Evolutionary conservation across 2,797 vertebrate species (phyloP), one percentile per base, ranked within the genome.

Genomic region (Sebastiscus albofasciatus): DNA sequence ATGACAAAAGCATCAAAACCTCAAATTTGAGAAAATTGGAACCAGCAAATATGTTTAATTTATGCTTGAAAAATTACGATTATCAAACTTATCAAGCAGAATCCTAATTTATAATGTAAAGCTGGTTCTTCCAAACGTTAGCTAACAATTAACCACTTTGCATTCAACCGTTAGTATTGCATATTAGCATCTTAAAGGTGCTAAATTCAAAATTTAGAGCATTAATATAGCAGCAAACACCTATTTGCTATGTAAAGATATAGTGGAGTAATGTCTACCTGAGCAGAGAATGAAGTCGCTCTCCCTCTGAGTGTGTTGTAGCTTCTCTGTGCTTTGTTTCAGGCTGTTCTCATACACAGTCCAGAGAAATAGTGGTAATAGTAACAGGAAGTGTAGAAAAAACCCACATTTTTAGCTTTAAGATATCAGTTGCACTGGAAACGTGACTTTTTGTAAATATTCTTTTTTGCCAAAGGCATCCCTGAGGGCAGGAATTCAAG

Each of bases 401-500:
- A 59, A 20, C 2, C 18, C 1, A 27, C 4, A 27, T 11, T 33
- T 62, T 36, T 34, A 24, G 65, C 26, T 59, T 59, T 27, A 62
- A 78, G 39, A 39, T 68, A 52, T 52, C 14, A 54, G 29, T 72
- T 75, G 55, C 67, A 67, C 27, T 54, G 7, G n/a, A 56, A 80
- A 68, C 34, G 59, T 70, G 61, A 67, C 60, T 78, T 74, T 74
- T 69, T 52, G 65, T 72, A 84, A 87, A 87, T 71, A 67, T 67
- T 71, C 2, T 55, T 64, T 78, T 73, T 72, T 75, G 68, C 78
- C 71, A 67, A 67, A 39, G 69, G 80, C 77, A 36, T 81, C 33
- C 78, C 72, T 1, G 49, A 75, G 75, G 78, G 78, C 72, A 77
- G 61, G 67, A 64, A 81, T 71, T 85, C 52, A 75, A 67, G 85